phyloP scores from a whole-genome alignment of 2,888 invertebrate species.

The Lasioglossum vierecki region DNA sequence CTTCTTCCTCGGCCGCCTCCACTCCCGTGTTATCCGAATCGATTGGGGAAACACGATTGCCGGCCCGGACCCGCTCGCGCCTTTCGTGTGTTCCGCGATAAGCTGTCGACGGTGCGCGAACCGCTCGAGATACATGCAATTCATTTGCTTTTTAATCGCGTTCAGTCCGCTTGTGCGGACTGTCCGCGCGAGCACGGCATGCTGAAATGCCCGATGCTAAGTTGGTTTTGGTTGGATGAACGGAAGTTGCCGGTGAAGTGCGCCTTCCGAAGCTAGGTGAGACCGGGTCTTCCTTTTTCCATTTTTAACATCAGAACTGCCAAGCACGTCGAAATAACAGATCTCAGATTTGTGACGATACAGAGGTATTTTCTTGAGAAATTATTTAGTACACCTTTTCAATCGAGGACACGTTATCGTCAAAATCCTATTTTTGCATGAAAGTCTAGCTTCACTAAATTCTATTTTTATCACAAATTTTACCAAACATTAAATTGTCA shows the following conservation, averaged over 20 bases:
- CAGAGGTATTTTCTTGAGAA: no score
- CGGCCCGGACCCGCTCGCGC: neutral
- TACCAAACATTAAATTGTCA: no score
- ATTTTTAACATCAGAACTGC: neutral
- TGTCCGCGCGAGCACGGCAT: neutral
- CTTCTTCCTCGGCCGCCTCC: neutral
- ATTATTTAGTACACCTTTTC: no score
- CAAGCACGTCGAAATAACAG: no score
- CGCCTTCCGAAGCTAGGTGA: neutral
- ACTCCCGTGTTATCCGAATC: slow-evolving; percentile 8
- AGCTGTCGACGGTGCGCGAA: neutral
- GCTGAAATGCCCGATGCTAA: neutral
- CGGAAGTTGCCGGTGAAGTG: neutral
- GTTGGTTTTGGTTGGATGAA: neutral
- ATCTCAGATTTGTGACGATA: no score
- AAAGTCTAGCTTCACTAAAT: no score
- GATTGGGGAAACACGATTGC: neutral
- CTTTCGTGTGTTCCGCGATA: slow-evolving; percentile 3
- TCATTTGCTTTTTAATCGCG: slow-evolving; percentile 5
- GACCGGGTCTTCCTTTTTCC: neutral
- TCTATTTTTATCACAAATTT: no score
- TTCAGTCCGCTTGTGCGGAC: neutral
- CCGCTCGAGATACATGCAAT: neutral
- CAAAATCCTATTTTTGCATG: no score
- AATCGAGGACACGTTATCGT: no score